A percentile compares a stretch with the other conserved stretches of the same genome.
Evolutionary conservation across 2,113 vertebrate species (phyloP).

Genomic region (zebrafish (Danio rerio)): DNA sequence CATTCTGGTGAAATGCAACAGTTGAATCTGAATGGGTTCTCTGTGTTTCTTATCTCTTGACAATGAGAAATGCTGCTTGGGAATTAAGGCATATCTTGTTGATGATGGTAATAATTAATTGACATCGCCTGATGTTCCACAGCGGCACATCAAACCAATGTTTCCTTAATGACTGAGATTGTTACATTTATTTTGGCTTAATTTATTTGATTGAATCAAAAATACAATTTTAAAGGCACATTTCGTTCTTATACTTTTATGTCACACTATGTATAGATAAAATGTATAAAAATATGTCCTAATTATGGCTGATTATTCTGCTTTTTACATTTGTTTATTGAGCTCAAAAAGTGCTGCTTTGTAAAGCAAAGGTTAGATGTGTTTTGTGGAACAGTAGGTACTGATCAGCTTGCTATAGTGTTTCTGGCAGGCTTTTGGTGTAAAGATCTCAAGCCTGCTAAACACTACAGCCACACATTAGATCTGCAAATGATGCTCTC

Average conservation of each 20-base stretch:
- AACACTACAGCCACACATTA: neutral
- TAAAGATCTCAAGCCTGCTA: neutral
- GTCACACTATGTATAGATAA: too few relatives aligned
- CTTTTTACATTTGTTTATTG: neutral
- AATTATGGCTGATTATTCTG: too few relatives aligned
- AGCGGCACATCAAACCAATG: neutral
- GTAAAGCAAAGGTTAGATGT: neutral
- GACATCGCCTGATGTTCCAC: conserved; percentile 31
- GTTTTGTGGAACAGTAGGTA: conserved; percentile 44
- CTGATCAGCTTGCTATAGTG: neutral
- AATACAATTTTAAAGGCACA: neutral
- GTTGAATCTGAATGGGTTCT: neutral
- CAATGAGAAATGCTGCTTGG: conserved; percentile 31
- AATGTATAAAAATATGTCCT: too few relatives aligned
- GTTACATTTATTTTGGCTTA: neutral
- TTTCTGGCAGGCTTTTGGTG: neutral
- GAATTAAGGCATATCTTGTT: neutral
- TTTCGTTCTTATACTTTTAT: too few relatives aligned
- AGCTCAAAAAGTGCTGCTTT: neutral
- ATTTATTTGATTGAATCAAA: neutral
- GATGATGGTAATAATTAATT: neutral
- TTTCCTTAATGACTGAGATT: neutral
- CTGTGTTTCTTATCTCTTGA: conserved; percentile 36
- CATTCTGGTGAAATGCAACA: conserved; percentile 21
- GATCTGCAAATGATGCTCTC: neutral